Evolutionary conservation across 2,888 invertebrate species (phyloP).

Genomic region (Folsomia manolachei): DNA sequence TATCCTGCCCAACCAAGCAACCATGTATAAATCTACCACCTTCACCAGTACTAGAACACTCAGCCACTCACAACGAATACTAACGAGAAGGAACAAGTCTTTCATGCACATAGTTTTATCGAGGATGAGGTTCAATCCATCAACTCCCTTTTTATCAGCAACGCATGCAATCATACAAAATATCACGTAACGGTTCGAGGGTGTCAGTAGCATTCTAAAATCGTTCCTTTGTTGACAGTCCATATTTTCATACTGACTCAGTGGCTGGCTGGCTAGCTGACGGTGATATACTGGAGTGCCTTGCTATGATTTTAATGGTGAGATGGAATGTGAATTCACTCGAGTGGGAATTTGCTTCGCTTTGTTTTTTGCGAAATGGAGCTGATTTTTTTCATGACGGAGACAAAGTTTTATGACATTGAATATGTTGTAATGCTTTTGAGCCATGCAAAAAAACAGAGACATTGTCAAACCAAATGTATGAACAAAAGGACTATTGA

Average conservation of each 20-base stretch:
- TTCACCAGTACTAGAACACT: too few relatives aligned
- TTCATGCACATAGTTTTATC: conserved; percentile 1
- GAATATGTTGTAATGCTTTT: too few relatives aligned
- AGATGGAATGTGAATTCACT: neutral
- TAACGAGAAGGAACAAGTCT: neutral
- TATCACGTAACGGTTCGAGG: conserved; percentile 13
- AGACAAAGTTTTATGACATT: neutral
- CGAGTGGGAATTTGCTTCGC: neutral
- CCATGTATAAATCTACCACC: too few relatives aligned
- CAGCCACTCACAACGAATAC: conserved; percentile 1
- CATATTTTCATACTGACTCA: conserved; percentile 4
- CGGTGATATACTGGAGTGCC: neutral
- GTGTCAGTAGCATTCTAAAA: conserved; percentile 25
- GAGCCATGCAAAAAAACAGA: too few relatives aligned
- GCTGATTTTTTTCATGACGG: neutral
- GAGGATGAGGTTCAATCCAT: conserved; percentile 18
- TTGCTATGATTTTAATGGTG: neutral
- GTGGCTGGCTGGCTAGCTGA: too few relatives aligned
- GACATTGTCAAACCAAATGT: too few relatives aligned
- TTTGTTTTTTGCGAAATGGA: neutral
- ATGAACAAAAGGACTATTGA: too few relatives aligned
- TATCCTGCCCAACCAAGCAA: too few relatives aligned
- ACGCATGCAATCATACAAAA: conserved; percentile 20
- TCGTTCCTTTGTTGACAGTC: conserved; percentile 27
- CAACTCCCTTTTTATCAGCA: conserved; percentile 14